Evolutionary conservation across 2,113 vertebrate genomes (phyloP).

Genomic region (Phycodurus eques): DNA sequence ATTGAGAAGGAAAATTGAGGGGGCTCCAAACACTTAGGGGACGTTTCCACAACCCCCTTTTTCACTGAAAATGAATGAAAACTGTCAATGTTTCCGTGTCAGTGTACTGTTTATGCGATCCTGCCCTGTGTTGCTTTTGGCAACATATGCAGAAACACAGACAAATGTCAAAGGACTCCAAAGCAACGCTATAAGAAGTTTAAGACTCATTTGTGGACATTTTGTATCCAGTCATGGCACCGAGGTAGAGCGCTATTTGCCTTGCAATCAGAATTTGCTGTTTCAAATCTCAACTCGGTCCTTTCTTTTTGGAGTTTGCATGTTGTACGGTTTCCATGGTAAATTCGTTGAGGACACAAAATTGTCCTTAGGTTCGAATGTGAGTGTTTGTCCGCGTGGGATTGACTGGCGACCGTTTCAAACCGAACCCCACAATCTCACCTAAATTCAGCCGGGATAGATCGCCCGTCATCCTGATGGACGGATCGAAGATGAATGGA

Average conservation of each 20-base stretch:
- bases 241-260: neutral
- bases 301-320: neutral
- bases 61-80: neutral
- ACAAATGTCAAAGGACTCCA: neutral
- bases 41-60: neutral
- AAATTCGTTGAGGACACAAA: neutral
- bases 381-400: neutral
- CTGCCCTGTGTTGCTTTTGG: neutral
- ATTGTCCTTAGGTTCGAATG: neutral
- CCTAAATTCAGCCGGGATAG: too few species aligned
- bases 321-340: neutral
- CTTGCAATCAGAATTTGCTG: too few species aligned
- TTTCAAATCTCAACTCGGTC: neutral
- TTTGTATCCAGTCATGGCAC: neutral
- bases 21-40: neutral
- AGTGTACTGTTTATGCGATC: neutral
- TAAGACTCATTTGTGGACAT: neutral
- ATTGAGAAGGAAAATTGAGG: neutral
- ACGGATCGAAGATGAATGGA: too few species aligned
- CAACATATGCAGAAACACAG: neutral
- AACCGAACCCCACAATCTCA: too few species aligned
- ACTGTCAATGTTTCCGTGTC: neutral
- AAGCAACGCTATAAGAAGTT: neutral
- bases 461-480: too few species aligned
- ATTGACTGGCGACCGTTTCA: neutral